Base-by-base conservation (phyloP, 2,113 vertebrate genomes). In the Seriola dumerili region DNA sequence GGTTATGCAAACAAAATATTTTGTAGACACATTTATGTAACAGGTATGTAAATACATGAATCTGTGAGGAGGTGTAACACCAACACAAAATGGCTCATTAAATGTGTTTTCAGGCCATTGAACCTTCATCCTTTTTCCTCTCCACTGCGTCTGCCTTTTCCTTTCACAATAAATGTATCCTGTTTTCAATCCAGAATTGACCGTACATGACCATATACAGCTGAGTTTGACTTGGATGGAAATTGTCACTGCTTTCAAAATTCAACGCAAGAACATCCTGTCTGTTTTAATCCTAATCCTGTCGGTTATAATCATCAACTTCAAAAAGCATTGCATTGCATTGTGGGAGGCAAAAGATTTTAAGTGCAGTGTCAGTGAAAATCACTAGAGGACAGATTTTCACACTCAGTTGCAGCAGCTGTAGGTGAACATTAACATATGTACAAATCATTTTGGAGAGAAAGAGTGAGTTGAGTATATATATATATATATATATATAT, bases 21-120 rank as follows among this genome's bases (percentile, higher is more conserved):
- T 42, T 42, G 40, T 42, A 8, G 40, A 42, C 9, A 42, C 23
- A 23, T n/a, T 61, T 25, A 77, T 59, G 1, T 46, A 64, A 84
- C 59, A 66, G 25, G 38, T 62, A 29, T 3, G 16, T 77, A 78
- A 63, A 78, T 48, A 63, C 16, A 25, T 63, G 50, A 68, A 59
- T 44, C 64, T 50, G 21, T 14, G 40, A 73, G 78, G 80, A 80
- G 76, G 61, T 34, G 52, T 65, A 23, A 68, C 25, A 21, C 25
- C 36, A 62, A 32, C 40, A 65, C 23, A 55, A 66, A 63, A 59
- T 71, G 72, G 25, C 62, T 84, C 76, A 63, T 87, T 86, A 72
- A 83, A 77, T 73, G 19, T 72, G 42, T 68, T 83, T 79, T 34
- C 70, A 71, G 74, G 52, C 25, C 72, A 77, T 52, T 81, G 11